Evolutionary conservation across 2,888 invertebrate genomes (phyloP), one percentile per base, ranked within the genome.

Genomic region (Anthophora plumipes): DNA sequence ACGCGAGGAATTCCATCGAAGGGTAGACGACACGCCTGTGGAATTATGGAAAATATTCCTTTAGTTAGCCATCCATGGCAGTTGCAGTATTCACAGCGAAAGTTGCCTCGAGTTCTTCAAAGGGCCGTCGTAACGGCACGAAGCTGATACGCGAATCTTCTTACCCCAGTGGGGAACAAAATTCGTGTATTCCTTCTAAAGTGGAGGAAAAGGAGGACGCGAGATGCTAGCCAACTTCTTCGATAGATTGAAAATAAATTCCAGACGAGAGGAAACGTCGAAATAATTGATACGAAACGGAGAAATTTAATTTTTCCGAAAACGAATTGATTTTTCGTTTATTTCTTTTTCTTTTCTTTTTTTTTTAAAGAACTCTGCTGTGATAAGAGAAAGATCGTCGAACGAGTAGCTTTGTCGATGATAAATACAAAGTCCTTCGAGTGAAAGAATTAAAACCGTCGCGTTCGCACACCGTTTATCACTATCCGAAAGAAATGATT

Each of bases 41-140:
- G 68, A 82, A 82, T 82, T 82, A 82, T 82, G 72, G 63, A 82
- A 77, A 82, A 72, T 82, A 82, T 82, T 74, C 81, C 61, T 76
- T 81, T 82, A 75, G 82, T 71, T 75, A 70, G 69, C 70, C 60
- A 72, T 59, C 55, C 76, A 55, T 61, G 60, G 39, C 12, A 60
- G 63, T 68, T 52, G 68, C 17, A 57, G 69, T 8, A 57, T 80
- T 73, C 73, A 43, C 63, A 55, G 25, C 4, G 22, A 43, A 72
- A 80, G 60, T 66, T 67, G 61, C 71, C 50, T 11, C 63, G 60
- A 46, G 57, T 76, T 63, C 77, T 69, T 76, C 82, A 81, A 82
- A 82, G 76, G 12, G 39, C 54, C 48, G 50, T 66, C 31, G 54
- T 4, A 31, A 22, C 60, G 54, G 55, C 39, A 31, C 39, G 20